Base-by-base conservation (phyloP, 2,113 vertebrate genomes). In the Ranitomeya variabilis region DNA sequence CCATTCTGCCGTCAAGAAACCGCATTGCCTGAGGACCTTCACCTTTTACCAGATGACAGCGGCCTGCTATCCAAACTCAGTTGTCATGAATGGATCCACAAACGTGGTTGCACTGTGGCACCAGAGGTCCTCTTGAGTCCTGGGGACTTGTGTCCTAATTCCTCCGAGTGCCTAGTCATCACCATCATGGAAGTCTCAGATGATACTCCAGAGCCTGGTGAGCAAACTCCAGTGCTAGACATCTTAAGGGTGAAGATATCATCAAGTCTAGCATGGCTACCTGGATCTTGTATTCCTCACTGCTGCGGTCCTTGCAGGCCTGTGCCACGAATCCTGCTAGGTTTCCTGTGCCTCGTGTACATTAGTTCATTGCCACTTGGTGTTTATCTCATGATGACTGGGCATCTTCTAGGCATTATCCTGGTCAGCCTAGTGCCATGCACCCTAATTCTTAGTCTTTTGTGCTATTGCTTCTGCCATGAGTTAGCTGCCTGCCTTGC, bases 1-100 rank as follows among this genome's bases (percentile, higher is more conserved):
- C 97, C 97, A 0, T 98, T 98, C 93, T 98, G 97, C 91, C 96
- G 97, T 69, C 95, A 94, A 64, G 95, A 95, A 91, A 97, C 95
- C 0, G 90, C 91, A 0, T 91, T 97, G 77, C 96, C 95, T 0
- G 95, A 95, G 85, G 96, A 97, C 51, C 93, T 96, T 84, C 96
- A 95, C 94, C 90, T 91, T 85, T 94, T 97, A 91, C 95, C 94
- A 91, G 97, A 97, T 0, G 96, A 97, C 23, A 74, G 93, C 4
- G 94, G 95, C 88, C 94, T 93, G 3, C 91, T 97, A 90, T 95
- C 95, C 0, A 93, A 96, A 78, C 92, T 96, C 76, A 93, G 91
- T 0, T 94, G 94, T 91, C 91, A 87, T 73, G 95, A 96, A 80
- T 86, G 82, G 69, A 93, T 90, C 15, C 89, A 90, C 80, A 92